phyloP scores from a whole-genome alignment of 2,888 invertebrate species.

The Bombyx huttoni region DNA sequence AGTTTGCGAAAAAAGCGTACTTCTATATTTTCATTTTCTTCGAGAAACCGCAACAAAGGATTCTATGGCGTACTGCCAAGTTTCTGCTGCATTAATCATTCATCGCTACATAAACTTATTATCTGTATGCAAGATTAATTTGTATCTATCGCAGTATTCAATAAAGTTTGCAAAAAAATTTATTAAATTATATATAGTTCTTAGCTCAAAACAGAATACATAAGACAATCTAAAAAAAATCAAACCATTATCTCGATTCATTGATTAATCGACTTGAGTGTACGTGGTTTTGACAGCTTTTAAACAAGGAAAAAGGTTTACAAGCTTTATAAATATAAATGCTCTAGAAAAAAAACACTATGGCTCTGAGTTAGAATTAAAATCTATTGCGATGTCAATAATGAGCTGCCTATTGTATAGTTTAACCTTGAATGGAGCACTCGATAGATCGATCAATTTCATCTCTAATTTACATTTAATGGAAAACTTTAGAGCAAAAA shows the following conservation, averaged over 20 bases:
- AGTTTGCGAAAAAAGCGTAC: too few species aligned
- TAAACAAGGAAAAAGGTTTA: background rate
- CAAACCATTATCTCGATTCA: background rate
- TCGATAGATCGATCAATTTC: constrained; percentile 32
- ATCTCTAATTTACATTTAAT: constrained; percentile 41
- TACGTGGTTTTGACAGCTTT: constrained; percentile 8
- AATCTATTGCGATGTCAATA: background rate
- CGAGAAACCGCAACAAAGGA: constrained; percentile 39
- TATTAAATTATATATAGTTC: background rate
- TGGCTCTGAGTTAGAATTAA: background rate
- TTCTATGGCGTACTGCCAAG: constrained; percentile 44
- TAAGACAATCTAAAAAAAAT: background rate
- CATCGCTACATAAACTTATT: constrained; percentile 31
- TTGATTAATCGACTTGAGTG: constrained; percentile 11
- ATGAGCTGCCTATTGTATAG: constrained; percentile 13
- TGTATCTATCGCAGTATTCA: constrained; percentile 2
- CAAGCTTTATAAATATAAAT: background rate
- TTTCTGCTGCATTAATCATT: constrained; percentile 47
- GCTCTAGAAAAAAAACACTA: background rate
- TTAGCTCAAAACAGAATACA: background rate
- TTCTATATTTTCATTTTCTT: constrained; percentile 13
- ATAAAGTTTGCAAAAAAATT: background rate
- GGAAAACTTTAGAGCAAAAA: constrained; percentile 32
- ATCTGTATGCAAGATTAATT: constrained; percentile 25
- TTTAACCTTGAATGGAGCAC: constrained; percentile 22